Percentiles rank a stretch among this genome's conserved stretches.
These are phyloP conservation scores for Acanthopagrus latus DNA, from an alignment of 2,797 vertebrate species.

Conservation along the genomic window DNA sequence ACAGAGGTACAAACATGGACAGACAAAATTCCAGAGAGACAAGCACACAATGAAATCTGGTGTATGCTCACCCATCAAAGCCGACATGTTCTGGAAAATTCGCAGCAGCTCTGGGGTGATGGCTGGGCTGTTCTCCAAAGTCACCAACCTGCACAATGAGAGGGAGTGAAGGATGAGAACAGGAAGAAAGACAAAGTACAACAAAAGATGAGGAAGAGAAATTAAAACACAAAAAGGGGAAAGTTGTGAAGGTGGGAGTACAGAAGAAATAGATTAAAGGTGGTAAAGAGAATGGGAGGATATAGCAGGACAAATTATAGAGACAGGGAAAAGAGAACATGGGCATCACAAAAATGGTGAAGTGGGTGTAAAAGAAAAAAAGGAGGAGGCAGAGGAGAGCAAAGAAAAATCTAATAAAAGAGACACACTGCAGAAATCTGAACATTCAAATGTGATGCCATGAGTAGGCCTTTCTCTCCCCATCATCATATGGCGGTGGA, in stretches of 20 bases:
- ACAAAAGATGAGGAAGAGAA: neutral
- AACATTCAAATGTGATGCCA: neutral
- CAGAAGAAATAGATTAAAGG: conserved; percentile 33
- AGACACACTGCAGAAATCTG: neutral
- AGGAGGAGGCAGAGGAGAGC: neutral
- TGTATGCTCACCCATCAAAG: conserved; percentile 91
- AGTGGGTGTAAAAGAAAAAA: conserved; percentile 19
- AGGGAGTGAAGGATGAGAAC: conserved; percentile 30
- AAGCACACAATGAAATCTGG: conserved; percentile 31
- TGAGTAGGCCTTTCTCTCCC: neutral
- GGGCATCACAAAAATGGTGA: conserved; percentile 22
- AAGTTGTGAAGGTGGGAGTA: conserved; percentile 20
- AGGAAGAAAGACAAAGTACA: conserved; percentile 24
- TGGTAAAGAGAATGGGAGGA: conserved; percentile 32
- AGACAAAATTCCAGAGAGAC: neutral
- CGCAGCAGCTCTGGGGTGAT: conserved; percentile 94
- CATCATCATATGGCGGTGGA: neutral
- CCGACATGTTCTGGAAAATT: conserved; percentile 98
- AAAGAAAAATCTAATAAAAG: neutral
- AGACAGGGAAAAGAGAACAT: conserved; percentile 8
- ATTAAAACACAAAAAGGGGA: conserved; percentile 16
- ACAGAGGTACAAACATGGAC: neutral
- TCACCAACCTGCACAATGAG: conserved; percentile 91
- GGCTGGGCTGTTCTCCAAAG: conserved; percentile 94
- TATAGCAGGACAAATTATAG: conserved; percentile 45